A percentile compares a stretch with the other conserved stretches of the same genome.
Evolutionary conservation across 2,113 vertebrate species (phyloP).

Genomic region (Zosterops hypoxanthus): DNA sequence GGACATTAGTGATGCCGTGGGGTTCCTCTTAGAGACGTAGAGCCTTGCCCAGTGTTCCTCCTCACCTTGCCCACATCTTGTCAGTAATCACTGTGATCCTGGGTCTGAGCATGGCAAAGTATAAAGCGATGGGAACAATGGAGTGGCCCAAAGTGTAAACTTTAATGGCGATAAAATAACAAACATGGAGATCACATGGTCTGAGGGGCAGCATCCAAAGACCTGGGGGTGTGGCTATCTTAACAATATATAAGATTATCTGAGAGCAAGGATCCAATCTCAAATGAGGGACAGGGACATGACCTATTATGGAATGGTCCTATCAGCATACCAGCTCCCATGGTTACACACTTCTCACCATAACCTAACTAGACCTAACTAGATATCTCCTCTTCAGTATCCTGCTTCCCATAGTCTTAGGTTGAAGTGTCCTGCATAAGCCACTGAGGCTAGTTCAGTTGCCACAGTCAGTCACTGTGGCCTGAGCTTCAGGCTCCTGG

Average conservation of each 20-base stretch:
- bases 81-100: not conserved
- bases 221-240: not conserved
- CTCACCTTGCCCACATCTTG: too few relatives aligned
- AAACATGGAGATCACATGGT: not conserved
- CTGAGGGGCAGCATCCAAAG: not conserved
- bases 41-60: not conserved
- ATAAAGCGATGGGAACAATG: not conserved
- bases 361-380: not conserved
- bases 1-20: accelerated
- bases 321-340: not conserved
- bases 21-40: not conserved
- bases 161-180: not conserved
- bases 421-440: not conserved
- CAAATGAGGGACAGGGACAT: not conserved
- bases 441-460: not conserved
- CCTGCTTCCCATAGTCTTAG: not conserved
- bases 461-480: not conserved
- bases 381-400: not conserved
- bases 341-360: not conserved
- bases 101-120: not conserved
- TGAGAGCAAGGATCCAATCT: not conserved
- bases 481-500: not conserved
- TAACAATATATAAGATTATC: not conserved
- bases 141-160: not conserved
- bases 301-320: not conserved